Evolutionary conservation across 2,888 invertebrate genomes (phyloP), one percentile per base, ranked within the genome.

Genomic region (Polia nebulosa): DNA sequence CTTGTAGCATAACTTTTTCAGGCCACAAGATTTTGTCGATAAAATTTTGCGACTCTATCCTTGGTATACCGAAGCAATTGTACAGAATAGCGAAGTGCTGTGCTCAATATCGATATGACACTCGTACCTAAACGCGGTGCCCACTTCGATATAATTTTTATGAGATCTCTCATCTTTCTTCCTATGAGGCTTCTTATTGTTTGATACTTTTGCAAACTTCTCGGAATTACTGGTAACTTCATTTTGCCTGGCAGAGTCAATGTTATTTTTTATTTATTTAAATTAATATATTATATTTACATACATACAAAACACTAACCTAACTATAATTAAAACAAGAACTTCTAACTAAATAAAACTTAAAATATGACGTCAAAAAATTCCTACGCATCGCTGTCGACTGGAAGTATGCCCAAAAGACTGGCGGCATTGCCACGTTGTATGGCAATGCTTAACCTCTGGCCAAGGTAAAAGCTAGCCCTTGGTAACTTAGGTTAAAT

Each of bases 121-220:
- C 83, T 80, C 82, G 81, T 83, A 81, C 71, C 76, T 62, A 77
- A 81, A 70, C 55, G 63, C 61, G 65, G 72, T 68, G 80, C 85
- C 73, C 85, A 81, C 82, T 87, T 82, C 81, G 84, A 89, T 91
- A 89, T 90, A 88, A 90, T 89, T 90, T 92, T 91, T 91, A 92
- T 91, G 90, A 90, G 90, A 85, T 66, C 81, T 80, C 86, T 84
- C 78, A 80, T 76, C 57, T 72, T 63, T 59, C 57, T 58, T 61
- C 9, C 0, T 68, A 65, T 5, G 36, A 0, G 45, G 73, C 76
- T 1, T n/a, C 0, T 0, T 8, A 27, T 0, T 47, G 68, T 72
- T 84, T 84, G 82, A 70, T 84, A 77, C 78, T 80, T 76, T 76
- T 47, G n/a, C 4, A 8, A 41, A 27, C 13, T 39, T 36, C 1